Evolutionary conservation across 2,113 vertebrate genomes (phyloP), one percentile per base, ranked within the genome.

Genomic region (Panthera tigris): DNA sequence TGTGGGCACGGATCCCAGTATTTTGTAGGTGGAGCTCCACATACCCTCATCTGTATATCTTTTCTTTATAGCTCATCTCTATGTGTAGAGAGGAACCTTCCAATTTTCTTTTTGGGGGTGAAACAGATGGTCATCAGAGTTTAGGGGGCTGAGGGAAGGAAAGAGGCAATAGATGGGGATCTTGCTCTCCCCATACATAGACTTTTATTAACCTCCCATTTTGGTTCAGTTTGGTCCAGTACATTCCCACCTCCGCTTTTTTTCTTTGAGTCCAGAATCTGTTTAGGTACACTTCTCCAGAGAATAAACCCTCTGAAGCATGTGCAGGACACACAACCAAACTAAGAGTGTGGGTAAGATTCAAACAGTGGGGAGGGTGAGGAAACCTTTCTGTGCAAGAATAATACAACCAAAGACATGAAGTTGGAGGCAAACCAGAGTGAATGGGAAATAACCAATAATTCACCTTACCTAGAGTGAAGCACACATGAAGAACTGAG

Each of bases 331-430:
- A 50, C 73, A 61, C 66, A 55, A 61, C 52, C 90, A 86, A 83
- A 50, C 25, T 91, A 93, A n/a, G 84, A 94, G 7, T 52, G 2
- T 69, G 36, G 52, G 3, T 65, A 57, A 41, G 36, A 65, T 82
- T 79, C 94, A 84, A 96, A 95, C 7, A 50, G 89, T 10, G 83
- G 21, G 21, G 55, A 61, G 76, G 21, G 11, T 76, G 21, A 69
- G 52, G 74, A 95, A 92, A 55, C 29, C 31, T 81, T 98, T 83
- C 71, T 83, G 25, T n/a, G 48, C 76, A 84, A 95, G 57, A 94
- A 83, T 69, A 81, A 66, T 93, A 7, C 7, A 73, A 76, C 27
- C 4, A 78, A 95, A 95, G 39, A 23, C 31, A 88, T 78, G 81
- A 95, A 90, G 21, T 55, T 92, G 50, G 25, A 90, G 36, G 36